Percentiles rank a stretch among this genome's conserved stretches.
phyloP scores from a whole-genome alignment of 2,888 invertebrate genomes.

The Steinernema carpocapsae region DNA sequence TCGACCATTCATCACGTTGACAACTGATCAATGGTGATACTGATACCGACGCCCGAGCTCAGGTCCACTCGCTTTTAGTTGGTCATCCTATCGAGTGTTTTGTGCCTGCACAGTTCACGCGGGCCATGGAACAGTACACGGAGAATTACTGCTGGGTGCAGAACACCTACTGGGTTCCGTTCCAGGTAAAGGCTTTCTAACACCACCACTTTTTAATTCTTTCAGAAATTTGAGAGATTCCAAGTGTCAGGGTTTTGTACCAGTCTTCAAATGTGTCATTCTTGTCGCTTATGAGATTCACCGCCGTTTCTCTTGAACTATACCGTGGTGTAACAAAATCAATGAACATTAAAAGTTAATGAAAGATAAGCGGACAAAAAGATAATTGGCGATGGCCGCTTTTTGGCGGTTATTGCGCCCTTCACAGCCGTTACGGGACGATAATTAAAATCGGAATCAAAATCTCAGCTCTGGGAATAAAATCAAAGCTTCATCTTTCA shows the following conservation, averaged over 20 bases:
- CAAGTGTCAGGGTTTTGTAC: too few relatives aligned
- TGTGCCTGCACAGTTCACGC: conserved; percentile 73
- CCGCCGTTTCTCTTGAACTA: background rate
- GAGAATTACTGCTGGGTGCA: conserved; percentile 72
- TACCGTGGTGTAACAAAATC: background rate
- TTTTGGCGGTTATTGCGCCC: too few relatives aligned
- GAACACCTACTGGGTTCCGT: conserved; percentile 68
- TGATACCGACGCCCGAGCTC: background rate
- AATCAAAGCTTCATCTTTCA: too few relatives aligned
- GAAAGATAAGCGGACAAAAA: background rate
- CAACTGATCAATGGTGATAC: conserved; percentile 21
- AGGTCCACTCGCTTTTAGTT: conserved; percentile 46
- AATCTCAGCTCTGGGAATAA: too few relatives aligned
- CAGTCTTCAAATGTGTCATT: too few relatives aligned
- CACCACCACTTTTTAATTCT: background rate
- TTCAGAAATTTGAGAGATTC: too few relatives aligned
- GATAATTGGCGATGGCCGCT: conserved; percentile 8
- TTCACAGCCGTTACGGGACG: too few relatives aligned
- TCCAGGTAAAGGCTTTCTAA: conserved; percentile 50
- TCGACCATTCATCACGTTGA: conserved; percentile 25
- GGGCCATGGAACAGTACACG: conserved; percentile 73
- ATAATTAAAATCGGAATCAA: too few relatives aligned
- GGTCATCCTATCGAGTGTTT: conserved; percentile 73
- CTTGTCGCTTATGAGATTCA: background rate
- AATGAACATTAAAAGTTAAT: background rate